Base-by-base conservation (phyloP, 2,113 vertebrate genomes). In the Oreochromis aureus region DNA sequence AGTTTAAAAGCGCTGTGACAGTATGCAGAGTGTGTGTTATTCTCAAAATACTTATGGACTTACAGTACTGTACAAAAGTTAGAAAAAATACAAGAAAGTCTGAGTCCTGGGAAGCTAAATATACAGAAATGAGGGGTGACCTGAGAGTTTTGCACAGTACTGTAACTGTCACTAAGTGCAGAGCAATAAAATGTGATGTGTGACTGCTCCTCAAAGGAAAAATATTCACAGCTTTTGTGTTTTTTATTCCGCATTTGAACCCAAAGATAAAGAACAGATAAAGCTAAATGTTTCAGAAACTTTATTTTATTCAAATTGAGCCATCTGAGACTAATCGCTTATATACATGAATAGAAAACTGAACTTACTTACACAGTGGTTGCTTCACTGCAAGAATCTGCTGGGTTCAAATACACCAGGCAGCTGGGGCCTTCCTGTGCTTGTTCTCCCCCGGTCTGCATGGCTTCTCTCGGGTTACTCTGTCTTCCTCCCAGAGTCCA, bases 171-270 rank as follows among this genome's bases (percentile, higher is more conserved):
- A 18, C 5, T 2, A 15, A 46, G 8, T 63, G 10, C 10, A 76
- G 53, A 12, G 84, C 18, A 44, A 36, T 82, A 30, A 78, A 73
- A 6, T 16, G 3, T 22, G 53, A 81, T 16, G 30, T 6, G 8
- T 55, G 4, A 11, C 54, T 56, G 5, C 71, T 73, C 24, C 0
- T 0, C 18, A 0, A 4, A 22, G 7, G 54, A 81, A 11, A 48
- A 48, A 15, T 18, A 54, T 22, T 69, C 48, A 24, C 51, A n/a
- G 46, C 41, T n/a, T 44, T 10, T 6, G 9, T 76, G 30, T 16
- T 41, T 1, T 1, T 30, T 10, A 2, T 19, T 5, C 2, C 2
- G 15, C 44, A 54, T 3, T 34, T 18, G 46, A 24, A 58, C 2
- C 39, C 30, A 34, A 10, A 71, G 39, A 59, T 69, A 51, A 46